Evolutionary conservation across 2,888 invertebrate species (phyloP).

Genomic region (Drosophila nr. fundita): DNA sequence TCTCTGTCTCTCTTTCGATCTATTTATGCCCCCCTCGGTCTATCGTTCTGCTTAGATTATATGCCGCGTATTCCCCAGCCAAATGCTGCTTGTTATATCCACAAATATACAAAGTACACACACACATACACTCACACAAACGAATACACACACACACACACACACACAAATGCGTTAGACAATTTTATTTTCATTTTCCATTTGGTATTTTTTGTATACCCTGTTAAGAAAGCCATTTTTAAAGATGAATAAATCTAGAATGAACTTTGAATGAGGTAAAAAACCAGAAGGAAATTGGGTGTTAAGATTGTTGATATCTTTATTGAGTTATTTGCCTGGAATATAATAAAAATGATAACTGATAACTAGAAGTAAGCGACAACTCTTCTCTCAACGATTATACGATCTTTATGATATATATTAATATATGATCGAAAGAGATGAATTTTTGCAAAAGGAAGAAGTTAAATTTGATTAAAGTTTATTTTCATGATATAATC

Average conservation of each 20-base stretch:
- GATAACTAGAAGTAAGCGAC: not conserved
- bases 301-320: not conserved
- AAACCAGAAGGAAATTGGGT: not conserved
- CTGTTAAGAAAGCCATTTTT: not conserved
- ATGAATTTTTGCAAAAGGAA: not conserved
- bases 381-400: not conserved
- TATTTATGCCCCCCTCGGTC: not conserved
- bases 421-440: too few species aligned
- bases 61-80: conserved; percentile 65
- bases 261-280: not conserved
- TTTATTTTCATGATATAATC: not conserved
- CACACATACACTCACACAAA: conserved; percentile 9
- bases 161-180: conserved; percentile 44
- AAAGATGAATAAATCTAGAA: not conserved
- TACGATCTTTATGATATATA: not conserved
- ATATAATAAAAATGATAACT: not conserved
- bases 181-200: conserved; percentile 76
- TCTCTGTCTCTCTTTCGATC: not conserved
- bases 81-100: conserved; percentile 58
- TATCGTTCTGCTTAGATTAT: conserved; percentile 37
- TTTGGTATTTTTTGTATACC: conserved; percentile 47
- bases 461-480: not conserved
- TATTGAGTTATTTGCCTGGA: not conserved
- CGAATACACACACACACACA: not conserved
- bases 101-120: conserved; percentile 26